phyloP scores from a whole-genome alignment of 2,888 invertebrate species.

The Diadegma fenestrale region DNA sequence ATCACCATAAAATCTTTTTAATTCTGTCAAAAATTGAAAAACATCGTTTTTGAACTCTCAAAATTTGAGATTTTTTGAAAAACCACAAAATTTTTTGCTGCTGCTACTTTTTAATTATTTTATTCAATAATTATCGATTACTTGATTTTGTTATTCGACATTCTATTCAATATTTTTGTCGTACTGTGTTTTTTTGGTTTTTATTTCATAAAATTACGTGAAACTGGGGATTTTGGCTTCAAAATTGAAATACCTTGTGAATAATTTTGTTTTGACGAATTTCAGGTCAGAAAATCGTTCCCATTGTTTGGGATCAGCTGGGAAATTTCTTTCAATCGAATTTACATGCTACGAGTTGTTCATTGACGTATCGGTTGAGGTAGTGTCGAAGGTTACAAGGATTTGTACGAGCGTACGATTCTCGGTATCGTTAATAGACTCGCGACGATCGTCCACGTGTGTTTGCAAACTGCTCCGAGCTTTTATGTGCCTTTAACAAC shows the following conservation, averaged over 20 bases:
- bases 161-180: not conserved
- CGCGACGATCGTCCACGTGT: conserved; percentile 60
- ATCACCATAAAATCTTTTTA: not conserved
- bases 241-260: not conserved
- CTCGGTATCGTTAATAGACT: conserved; percentile 57
- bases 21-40: not conserved
- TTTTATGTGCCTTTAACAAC: conserved; percentile 72
- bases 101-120: no score
- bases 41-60: not conserved
- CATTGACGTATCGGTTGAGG: conserved; percentile 3
- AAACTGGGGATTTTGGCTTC: not conserved
- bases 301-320: not conserved
- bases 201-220: no score
- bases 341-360: not conserved
- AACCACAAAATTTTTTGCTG: no score
- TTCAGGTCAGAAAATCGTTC: not conserved
- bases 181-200: not conserved
- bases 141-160: not conserved
- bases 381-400: conserved; percentile 5
- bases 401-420: conserved; percentile 38
- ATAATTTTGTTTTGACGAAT: not conserved
- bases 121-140: no score
- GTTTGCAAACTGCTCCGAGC: conserved; percentile 77
- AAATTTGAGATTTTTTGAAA: not conserved
- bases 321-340: not conserved